These are phyloP conservation scores for Pachyrhynchus sulphureomaculatus DNA, from an alignment of 1,140 invertebrate species.

Conservation along the genomic window DNA sequence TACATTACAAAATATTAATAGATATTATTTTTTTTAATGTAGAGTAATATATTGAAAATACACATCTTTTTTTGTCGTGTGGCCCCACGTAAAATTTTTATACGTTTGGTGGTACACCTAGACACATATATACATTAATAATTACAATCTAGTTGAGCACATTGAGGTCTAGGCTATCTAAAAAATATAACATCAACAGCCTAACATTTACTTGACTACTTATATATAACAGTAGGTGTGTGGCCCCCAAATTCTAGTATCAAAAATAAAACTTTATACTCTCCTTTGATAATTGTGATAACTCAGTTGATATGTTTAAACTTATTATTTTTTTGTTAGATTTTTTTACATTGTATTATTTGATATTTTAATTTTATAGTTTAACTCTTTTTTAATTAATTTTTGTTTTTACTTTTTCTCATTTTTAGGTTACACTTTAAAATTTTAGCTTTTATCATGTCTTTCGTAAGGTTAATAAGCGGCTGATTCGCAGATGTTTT, in stretches of 20 bases:
- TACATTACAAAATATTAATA: background rate
- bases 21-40: background rate
- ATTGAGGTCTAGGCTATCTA: slow-evolving; percentile 36
- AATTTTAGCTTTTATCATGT: slow-evolving; percentile 15
- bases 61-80: slow-evolving; percentile 2
- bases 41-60: background rate
- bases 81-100: slow-evolving; percentile 17
- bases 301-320: slow-evolving; percentile 28
- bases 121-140: slow-evolving; percentile 36
- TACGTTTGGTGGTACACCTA: slow-evolving; percentile 33
- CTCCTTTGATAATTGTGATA: slow-evolving; percentile 26
- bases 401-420: slow-evolving; percentile 21
- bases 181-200: slow-evolving; percentile 36
- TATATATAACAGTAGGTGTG: slow-evolving; percentile 21
- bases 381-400: background rate
- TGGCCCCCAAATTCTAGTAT: slow-evolving; percentile 42
- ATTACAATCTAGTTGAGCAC: slow-evolving; percentile 43
- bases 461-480: slow-evolving; percentile 14
- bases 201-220: slow-evolving; percentile 37
- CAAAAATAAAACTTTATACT: slow-evolving; percentile 45
- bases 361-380: background rate
- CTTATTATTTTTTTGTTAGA: background rate
- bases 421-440: slow-evolving; percentile 22
- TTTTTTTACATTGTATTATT: slow-evolving; percentile 6
- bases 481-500: slow-evolving; percentile 13